A percentile compares a stretch with the other conserved stretches of the same genome.
phyloP scores from a whole-genome alignment of 2,888 invertebrate species.

The Oligia latruncula region DNA sequence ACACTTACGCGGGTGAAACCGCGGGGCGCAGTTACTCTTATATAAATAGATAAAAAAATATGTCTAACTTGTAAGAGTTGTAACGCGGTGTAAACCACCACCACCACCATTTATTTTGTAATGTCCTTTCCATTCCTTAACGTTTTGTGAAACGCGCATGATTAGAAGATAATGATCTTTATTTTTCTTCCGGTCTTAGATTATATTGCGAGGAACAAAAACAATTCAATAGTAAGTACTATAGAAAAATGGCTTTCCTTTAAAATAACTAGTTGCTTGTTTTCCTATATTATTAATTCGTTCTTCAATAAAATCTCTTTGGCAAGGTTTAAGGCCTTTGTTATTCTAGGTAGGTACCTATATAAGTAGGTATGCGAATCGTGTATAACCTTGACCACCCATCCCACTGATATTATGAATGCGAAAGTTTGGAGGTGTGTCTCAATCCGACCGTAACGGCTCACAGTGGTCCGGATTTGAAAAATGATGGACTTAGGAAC shows the following conservation, averaged over 20 bases:
- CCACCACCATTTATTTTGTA: conserved; percentile 13
- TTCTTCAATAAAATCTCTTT: neutral
- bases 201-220: neutral
- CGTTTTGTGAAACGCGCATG: conserved; percentile 5
- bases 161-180: conserved; percentile 10
- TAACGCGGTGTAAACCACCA: conserved; percentile 23
- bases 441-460: conserved; percentile 43
- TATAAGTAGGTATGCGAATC: conserved; percentile 6
- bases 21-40: too few species aligned
- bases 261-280: neutral
- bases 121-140: conserved; percentile 29
- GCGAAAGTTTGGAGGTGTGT: conserved; percentile 57
- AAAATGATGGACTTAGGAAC: too few species aligned
- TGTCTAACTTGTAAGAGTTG: neutral
- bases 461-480: too few species aligned
- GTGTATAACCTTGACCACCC: conserved; percentile 48
- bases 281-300: neutral
- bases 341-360: conserved; percentile 18
- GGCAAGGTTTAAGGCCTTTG: conserved; percentile 12
- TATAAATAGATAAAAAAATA: conserved; percentile 16
- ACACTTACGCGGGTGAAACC: too few species aligned
- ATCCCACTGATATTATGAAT: conserved; percentile 45
- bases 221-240: neutral
- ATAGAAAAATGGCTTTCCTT: neutral
- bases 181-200: conserved; percentile 1